These are phyloP conservation scores for Autographa gamma DNA, from an alignment of 2,888 invertebrate species.

Conservation along the genomic window DNA sequence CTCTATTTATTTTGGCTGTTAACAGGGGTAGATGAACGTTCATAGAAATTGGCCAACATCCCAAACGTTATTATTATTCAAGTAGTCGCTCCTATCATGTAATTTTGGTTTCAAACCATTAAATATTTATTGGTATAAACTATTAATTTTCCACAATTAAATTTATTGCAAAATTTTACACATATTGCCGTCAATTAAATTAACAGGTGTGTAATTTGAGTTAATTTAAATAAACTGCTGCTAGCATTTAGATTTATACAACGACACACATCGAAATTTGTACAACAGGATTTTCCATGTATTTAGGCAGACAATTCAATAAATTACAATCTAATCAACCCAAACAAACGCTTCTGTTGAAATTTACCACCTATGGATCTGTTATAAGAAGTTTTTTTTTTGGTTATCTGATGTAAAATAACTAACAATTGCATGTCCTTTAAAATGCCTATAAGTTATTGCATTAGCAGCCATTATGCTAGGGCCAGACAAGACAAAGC, in stretches of 20 bases:
- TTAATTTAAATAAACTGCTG: conserved; percentile 44
- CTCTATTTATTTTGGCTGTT: conserved; percentile 76
- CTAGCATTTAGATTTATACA: conserved; percentile 52
- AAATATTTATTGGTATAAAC: conserved; percentile 32
- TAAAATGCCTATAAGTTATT: not conserved
- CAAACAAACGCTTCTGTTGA: conserved; percentile 3
- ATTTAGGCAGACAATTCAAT: conserved; percentile 23
- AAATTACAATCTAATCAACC: conserved; percentile 30
- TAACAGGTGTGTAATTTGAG: conserved; percentile 52
- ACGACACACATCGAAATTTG: conserved; percentile 38
- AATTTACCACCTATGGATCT: conserved; percentile 2
- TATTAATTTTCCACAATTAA: conserved; percentile 28
- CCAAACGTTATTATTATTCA: conserved; percentile 74
- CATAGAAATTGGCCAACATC: conserved; percentile 70
- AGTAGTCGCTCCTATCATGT: conserved; percentile 65
- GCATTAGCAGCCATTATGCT: conserved; percentile 18
- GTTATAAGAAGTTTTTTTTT: not conserved
- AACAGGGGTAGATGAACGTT: conserved; percentile 64
- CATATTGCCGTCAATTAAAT: conserved; percentile 36
- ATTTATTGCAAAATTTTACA: conserved; percentile 43
- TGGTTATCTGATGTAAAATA: not conserved
- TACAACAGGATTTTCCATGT: conserved; percentile 33
- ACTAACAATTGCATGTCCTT: not conserved
- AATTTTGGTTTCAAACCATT: conserved; percentile 55
- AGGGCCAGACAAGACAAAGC: conserved; percentile 36